These are phyloP conservation scores for Melieria omissa DNA, from an alignment of 2,888 invertebrate species.

Conservation along the genomic window DNA sequence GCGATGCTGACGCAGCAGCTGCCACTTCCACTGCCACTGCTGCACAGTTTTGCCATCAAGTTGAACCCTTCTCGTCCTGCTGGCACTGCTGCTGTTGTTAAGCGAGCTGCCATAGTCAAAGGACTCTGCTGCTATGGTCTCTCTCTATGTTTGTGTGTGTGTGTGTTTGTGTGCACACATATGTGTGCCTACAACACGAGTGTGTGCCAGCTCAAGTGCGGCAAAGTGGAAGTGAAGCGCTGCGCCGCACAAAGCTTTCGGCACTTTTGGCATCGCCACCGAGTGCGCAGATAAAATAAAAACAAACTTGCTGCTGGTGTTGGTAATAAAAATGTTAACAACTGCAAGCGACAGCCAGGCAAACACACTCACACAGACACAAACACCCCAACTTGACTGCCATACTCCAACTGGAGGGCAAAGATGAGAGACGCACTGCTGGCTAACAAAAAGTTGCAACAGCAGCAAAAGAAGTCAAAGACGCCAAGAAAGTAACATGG, in stretches of 20 bases:
- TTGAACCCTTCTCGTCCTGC: neutral
- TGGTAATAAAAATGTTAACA: constrained; percentile 36
- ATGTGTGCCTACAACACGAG: no score
- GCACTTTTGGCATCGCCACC: neutral
- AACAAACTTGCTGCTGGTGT: constrained; percentile 28
- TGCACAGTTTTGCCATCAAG: neutral
- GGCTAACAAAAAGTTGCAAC: neutral
- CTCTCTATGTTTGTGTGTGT: neutral
- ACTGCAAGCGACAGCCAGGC: constrained; percentile 28
- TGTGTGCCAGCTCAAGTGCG: neutral
- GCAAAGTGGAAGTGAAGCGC: constrained; percentile 11
- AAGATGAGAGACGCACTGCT: no score
- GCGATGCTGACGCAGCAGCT: constrained; percentile 12
- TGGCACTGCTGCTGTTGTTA: constrained; percentile 10
- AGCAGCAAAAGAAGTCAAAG: neutral
- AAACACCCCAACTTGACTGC: neutral
- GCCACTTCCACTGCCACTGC: neutral
- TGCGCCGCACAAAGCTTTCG: constrained; percentile 15
- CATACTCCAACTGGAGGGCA: neutral
- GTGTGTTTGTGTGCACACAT: neutral
- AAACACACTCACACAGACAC: constrained; percentile 3
- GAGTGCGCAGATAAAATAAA: constrained; percentile 14
- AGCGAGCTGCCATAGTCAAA: constrained; percentile 20
- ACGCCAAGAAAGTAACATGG: neutral
- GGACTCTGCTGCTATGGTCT: constrained; percentile 15